Base-by-base conservation (phyloP, 2,888 invertebrate species). In the Drosophila atripex region DNA sequence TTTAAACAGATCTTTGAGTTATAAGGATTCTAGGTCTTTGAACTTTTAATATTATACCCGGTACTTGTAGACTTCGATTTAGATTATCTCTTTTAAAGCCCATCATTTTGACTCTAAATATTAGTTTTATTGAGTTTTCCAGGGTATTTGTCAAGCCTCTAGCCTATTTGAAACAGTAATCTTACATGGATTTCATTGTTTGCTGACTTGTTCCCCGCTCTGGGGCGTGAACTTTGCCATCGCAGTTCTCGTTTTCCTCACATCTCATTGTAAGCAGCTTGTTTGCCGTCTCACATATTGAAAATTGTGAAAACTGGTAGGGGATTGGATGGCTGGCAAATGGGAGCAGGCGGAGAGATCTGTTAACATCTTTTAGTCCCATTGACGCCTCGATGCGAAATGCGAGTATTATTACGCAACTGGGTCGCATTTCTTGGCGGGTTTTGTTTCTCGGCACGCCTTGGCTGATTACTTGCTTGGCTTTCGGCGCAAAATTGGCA, bases 181-280 rank as follows among this genome's bases (percentile, higher is more conserved):
- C 35, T 38, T 53, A 66, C 63, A 64, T 16, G 63, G 39, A n/a
- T 60, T 49, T 45, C 57, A 14, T 55, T 78, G 47, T 64, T 70
- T 46, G 50, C 45, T 49, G 38, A 63, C 45, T 54, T 69, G 45
- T 47, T 61, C 65, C 54, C 60, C 58, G 53, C 66, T 74, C 51
- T 70, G 63, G 53, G 71, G 76, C 76, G 66, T 82, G 83, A 85
- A 83, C 79, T 83, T 65, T 82, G 65, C 47, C 59, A 21, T 35
- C 43, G 43, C 11, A 12, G 16, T 21, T 11, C 18, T 12, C 43
- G 43, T 11, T 43, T 21, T 18, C 53, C 53, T 65, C 12, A 30
- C 58, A 68, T 43, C 43, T 69, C 69, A 57, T 45, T 54, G 56
- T 56, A 28, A 57, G 38, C 50, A 49, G 51, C 54, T 60, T 46